Percentiles rank a stretch among this genome's conserved stretches.
Conservation (phyloP, 2,797 vertebrate species). For the Synaphobranchus kaupii region DNA sequence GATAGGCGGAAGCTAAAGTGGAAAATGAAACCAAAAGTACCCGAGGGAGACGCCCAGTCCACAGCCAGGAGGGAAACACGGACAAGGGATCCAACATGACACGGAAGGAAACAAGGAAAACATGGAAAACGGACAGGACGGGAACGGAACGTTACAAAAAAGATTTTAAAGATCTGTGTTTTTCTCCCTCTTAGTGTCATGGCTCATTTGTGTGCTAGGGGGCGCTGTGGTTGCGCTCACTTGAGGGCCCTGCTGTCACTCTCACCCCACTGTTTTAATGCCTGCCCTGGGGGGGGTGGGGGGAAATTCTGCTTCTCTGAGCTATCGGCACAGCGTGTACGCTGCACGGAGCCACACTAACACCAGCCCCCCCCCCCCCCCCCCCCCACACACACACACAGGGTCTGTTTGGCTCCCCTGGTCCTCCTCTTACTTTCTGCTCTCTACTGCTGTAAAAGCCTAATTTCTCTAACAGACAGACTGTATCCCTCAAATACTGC, state of each 20-base stretch:
- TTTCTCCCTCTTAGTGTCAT: neutral
- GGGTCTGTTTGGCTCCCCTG: constrained; percentile 42
- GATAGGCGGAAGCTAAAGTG: no score
- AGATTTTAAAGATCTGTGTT: no score
- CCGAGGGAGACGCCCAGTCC: no score
- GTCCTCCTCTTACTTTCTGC: constrained; percentile 8
- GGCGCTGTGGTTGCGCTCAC: constrained; percentile 21
- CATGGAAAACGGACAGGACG: no score
- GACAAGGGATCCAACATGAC: no score
- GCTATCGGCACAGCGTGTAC: constrained; percentile 11
- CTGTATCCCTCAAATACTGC: constrained; percentile 12
- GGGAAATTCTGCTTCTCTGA: neutral
- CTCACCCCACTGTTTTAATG: neutral
- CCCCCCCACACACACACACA: constrained; percentile 15
- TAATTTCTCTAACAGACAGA: constrained; percentile 2
- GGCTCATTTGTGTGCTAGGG: neutral
- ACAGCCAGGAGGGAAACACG: no score
- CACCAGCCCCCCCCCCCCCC: neutral
- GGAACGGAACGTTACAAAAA: no score
- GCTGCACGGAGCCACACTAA: neutral
- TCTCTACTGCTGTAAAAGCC: constrained; percentile 23
- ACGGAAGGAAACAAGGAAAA: no score
- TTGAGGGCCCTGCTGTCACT: neutral
- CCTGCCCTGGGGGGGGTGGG: neutral
- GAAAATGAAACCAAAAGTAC: no score